Base-by-base conservation (phyloP, 2,113 vertebrate genomes). In the Beaufortia kweichowensis region DNA sequence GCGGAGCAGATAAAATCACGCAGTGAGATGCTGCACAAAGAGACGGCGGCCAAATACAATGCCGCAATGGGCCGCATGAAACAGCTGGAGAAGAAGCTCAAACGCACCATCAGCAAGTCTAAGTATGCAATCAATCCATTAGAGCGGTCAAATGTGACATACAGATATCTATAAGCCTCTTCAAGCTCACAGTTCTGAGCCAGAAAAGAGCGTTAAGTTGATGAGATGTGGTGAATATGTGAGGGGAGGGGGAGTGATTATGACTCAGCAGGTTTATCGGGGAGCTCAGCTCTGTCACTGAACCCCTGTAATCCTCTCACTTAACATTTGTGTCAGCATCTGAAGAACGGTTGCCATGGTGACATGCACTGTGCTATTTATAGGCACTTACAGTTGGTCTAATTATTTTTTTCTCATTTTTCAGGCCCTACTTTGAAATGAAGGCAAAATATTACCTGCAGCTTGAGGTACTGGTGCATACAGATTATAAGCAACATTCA, bases 21-120 rank as follows among this genome's bases (percentile, higher is more conserved):
- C 78, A 98, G 96, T 0, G 97, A 99, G 84, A 77, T 96, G 85
- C 84, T 94, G 67, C 97, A 99, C 85, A 98, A 95, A 82, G 96
- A 98, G 87, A 99, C 96, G 0, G 95, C 97, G 0, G 94, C 93
- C 78, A 95, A 95, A 77, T 98, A 98, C 83, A 96, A 94, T 0
- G 93, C 94, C 0, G 95, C 96, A 14, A 97, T 94, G 86, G 84
- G 91, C 56, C 92, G 94, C 79, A 98, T 98, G 96, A 95, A 96
- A 31, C 97, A 98, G 83, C 93, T 97, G 88, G 97, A 99, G 91
- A 98, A 97, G 88, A 99, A 98, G 76, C 93, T 98, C 85, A 98
- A 96, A 91, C 92, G 96, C 81, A 94, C 94, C 87, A 99, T 99
- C 90, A 96, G 90, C 91, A 99, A 99, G 89, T 98, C 96, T 14